Evolutionary conservation across 2,888 invertebrate species (phyloP), one percentile per base, ranked within the genome.

Genomic region (Horisme vitalbata): DNA sequence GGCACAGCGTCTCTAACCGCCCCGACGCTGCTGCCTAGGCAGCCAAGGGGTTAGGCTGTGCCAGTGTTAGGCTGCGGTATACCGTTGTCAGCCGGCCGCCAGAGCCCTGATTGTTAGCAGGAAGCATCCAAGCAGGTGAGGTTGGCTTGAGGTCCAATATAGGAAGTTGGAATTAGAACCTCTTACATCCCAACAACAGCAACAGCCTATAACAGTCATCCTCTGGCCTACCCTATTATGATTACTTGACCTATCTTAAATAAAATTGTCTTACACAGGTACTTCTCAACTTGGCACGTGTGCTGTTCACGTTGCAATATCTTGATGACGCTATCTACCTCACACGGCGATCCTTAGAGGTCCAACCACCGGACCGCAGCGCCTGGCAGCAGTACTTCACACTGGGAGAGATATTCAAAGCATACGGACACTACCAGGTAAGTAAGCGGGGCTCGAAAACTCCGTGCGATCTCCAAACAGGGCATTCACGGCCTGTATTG

Each of bases 301-400:
- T 97, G 13, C 80, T 97, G 37, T 95, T 96, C 79, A 96, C 95
- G 57, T 91, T 96, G 46, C 96, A 96, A 75, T 97, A 96, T 80
- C 86, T 97, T 57, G 97, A 97, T 77, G 97, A 97, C 83, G 97
- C 97, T 27, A 96, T 96, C 61, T 96, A 95, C 72, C 91, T 97
- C 67, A 96, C 96, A 37, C 91, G 95, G 61, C 92, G 95, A 38
- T 96, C 96, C 8, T 90, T 97, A 26, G 96, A 96, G 68, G 94
- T 96, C 45, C 95, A 95, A 74, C 93, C 95, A 15, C 94, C 95
- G 0, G 96, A 96, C 71, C 94, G 95, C 69, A 95, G 94, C 71
- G 95, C 96, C 1, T 97, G 96, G 97, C 95, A 96, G 71, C 97
- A 97, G 80, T 96, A 97, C 86, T 96, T 96, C 76, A 96, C 96